Evolutionary conservation across 2,888 invertebrate genomes (phyloP).

Genomic region (Apamea anceps): DNA sequence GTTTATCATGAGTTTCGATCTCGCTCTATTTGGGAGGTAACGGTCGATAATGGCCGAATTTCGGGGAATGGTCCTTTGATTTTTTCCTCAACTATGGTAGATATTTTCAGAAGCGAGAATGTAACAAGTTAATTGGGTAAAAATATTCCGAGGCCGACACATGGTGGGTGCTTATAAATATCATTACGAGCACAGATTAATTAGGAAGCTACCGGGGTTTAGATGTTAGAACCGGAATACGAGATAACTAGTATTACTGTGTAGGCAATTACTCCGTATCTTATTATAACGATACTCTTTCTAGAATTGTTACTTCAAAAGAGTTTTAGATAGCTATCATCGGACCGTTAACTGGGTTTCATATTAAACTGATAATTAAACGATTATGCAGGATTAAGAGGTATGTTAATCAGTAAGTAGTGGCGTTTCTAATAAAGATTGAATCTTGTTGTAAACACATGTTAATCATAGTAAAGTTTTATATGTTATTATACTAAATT

Average conservation of each 20-base stretch:
- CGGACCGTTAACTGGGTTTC: slow-evolving; percentile 24
- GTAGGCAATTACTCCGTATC: slow-evolving; percentile 67
- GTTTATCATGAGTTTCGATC: slow-evolving; percentile 85
- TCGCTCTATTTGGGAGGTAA: slow-evolving; percentile 89
- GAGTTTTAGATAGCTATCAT: slow-evolving; percentile 53
- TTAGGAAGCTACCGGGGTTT: slow-evolving; percentile 79
- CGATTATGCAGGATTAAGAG: slow-evolving; percentile 34
- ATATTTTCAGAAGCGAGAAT: slow-evolving; percentile 89
- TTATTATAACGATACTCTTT: slow-evolving; percentile 64
- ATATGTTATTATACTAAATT: slow-evolving; percentile 6
- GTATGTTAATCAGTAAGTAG: slow-evolving; percentile 34
- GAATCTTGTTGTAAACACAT: slow-evolving; percentile 26
- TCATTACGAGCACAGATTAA: slow-evolving; percentile 83
- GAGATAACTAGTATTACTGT: slow-evolving; percentile 72
- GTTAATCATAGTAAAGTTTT: slow-evolving; percentile 12
- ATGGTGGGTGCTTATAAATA: slow-evolving; percentile 79
- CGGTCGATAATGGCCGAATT: slow-evolving; percentile 87
- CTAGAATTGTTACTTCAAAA: slow-evolving; percentile 62
- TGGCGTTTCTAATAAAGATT: slow-evolving; percentile 41
- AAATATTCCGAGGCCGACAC: slow-evolving; percentile 84
- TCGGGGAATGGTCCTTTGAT: slow-evolving; percentile 84
- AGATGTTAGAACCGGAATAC: slow-evolving; percentile 74
- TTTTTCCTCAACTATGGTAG: slow-evolving; percentile 78
- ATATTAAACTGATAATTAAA: slow-evolving; percentile 41
- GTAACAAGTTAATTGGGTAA: slow-evolving; percentile 89